Evolutionary conservation across 2,113 vertebrate genomes (phyloP), one percentile per base, ranked within the genome.

Genomic region (Mesocricetus auratus): DNA sequence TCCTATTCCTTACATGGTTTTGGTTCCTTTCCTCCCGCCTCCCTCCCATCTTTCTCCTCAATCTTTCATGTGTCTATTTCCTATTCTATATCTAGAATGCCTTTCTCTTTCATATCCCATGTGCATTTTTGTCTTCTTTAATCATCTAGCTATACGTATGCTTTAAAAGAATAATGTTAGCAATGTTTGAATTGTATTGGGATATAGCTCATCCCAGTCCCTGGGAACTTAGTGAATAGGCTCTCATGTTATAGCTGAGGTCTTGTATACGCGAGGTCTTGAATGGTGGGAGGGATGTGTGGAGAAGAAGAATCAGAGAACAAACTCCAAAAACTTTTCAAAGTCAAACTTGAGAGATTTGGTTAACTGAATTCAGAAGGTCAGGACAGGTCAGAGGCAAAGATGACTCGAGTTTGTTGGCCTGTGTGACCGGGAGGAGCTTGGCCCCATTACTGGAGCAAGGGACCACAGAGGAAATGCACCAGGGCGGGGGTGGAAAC

Each of bases 291-390:
- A 75, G 79, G 42, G 89, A 75, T 2, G 77, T 90, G 29, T 39
- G 58, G 53, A 15, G 50, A 58, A 39, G 33, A 39, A n/a, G 90
- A 93, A 96, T 79, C 8, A 24, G 7, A 93, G 53, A 89, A 96
- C 91, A 91, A 62, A 86, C 77, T 95, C 86, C 90, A 98, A 97
- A 98, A 96, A 88, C 96, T 81, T 97, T 96, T 98, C 96, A 97
- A 98, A 97, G 97, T 92, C 92, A 96, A 93, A 97, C 86, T 91
- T 74, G 81, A 92, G 89, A 86, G 91, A 93, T 50, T 97, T 92
- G 66, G 92, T 89, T 95, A 93, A 95, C 74, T 93, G 71, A 86
- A 94, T 97, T 78, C 91, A 89, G 86, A 91, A 82, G 78, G 93
- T 92, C 86, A 87, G 77, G 36, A 83, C 53, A 95, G 96, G 96